Evolutionary conservation across 2,888 invertebrate genomes (phyloP).

Genomic region (Platycnemis pennipes): DNA sequence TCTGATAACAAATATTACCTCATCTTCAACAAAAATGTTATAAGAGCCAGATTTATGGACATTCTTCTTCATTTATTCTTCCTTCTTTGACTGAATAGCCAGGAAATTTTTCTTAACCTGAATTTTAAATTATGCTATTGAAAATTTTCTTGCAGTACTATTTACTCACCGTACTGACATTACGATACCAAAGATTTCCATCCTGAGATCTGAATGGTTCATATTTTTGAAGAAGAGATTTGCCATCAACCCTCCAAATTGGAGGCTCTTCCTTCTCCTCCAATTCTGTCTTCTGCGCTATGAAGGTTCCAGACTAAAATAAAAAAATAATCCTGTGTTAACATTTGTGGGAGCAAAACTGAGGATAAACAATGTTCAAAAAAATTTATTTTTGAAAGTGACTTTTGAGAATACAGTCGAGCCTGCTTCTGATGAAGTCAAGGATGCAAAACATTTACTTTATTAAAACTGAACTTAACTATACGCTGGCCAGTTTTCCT

Average conservation of each 20-base stretch:
- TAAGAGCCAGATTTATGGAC: no score
- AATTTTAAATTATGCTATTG: no score
- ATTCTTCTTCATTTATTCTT: no score
- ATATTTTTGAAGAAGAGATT: conserved; percentile 85
- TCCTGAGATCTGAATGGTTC: conserved; percentile 84
- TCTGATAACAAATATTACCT: no score
- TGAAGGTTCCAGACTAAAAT: conserved; percentile 92
- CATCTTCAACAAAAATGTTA: no score
- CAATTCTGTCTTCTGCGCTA: conserved; percentile 91
- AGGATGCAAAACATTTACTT: no score
- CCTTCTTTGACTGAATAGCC: no score
- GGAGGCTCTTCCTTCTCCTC: conserved; percentile 90
- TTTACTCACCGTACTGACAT: conserved; percentile 90
- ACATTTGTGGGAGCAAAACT: not conserved
- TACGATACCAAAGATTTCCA: conserved; percentile 90
- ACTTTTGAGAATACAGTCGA: no score
- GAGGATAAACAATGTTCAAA: not conserved
- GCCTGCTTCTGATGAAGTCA: no score
- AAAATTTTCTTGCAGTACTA: not conserved
- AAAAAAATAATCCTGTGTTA: conserved; percentile 72
- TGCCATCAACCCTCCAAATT: conserved; percentile 94
- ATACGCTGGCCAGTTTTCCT: no score
- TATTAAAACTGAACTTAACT: no score
- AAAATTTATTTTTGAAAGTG: not conserved
- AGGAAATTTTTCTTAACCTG: no score